phyloP scores from a whole-genome alignment of 2,113 vertebrate species.

The Sakesphorus luctuosus region DNA sequence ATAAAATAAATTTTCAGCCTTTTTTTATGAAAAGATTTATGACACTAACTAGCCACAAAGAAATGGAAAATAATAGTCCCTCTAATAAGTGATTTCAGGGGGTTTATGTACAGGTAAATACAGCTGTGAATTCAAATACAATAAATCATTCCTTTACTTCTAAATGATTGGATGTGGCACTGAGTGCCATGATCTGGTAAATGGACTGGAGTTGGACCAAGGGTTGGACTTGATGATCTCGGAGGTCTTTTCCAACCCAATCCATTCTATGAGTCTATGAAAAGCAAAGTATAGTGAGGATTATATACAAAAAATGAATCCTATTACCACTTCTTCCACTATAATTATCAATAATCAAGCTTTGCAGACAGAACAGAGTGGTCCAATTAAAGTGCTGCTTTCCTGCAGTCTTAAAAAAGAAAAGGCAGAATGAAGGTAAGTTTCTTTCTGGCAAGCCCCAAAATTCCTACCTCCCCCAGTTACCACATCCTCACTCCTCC shows the following conservation, averaged over 20 bases:
- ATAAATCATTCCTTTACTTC: background rate
- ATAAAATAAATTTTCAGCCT: background rate
- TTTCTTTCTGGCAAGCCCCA: background rate
- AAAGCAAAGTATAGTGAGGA: background rate
- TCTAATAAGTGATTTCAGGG: background rate
- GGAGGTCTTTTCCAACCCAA: too few species aligned
- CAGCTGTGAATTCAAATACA: background rate
- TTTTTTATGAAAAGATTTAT: background rate
- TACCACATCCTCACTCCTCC: background rate
- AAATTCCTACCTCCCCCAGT: background rate
- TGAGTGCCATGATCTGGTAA: too few species aligned
- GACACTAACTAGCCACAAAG: background rate
- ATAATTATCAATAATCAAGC: background rate
- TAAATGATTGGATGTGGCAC: too few species aligned
- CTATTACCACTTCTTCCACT: background rate
- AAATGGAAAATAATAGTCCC: background rate
- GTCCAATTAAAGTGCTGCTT: background rate
- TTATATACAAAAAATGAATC: background rate
- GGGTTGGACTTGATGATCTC: too few species aligned
- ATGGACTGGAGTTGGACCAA: too few species aligned
- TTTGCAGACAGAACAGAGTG: background rate
- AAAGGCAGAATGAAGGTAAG: background rate
- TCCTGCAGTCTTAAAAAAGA: background rate
- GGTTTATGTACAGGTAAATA: background rate
- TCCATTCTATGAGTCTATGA: too few species aligned